Base-by-base conservation (phyloP, 1,140 invertebrate species). In the Diorhabda carinulata region DNA sequence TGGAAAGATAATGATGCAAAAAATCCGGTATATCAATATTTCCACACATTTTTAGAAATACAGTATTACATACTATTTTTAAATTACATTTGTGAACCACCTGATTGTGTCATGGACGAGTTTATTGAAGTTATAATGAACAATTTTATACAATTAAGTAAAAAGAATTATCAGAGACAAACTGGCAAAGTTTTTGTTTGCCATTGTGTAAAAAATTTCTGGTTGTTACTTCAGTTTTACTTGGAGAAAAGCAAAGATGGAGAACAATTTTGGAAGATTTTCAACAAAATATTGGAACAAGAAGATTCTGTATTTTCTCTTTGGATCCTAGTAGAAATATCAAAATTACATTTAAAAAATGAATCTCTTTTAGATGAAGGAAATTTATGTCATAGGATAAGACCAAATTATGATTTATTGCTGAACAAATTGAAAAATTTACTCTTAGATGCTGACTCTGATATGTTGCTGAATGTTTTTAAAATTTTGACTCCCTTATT, bases 21-120 rank as follows among this genome's bases (percentile, higher is more conserved):
- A 43, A 66, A 66, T 57, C 70, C 72, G 5, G 57, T 76, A 43
- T 74, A 66, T 70, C 67, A 75, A 41, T 79, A 77, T 73, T 75
- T 79, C 59, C 78, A 79, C 63, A 66, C 69, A 57, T 74, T 74
- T 61, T 59, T 76, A 7, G 76, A 77, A 10, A 61, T 77, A 4
- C 70, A 76, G 6, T 78, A 70, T 68, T 73, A 75, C 66, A 25
- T 75, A 63, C 45, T 74, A 3, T 8, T 66, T 6, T 42, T 75
- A 66, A n/a, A 68, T 70, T 69, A 66, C 66, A 60, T 73, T 41
- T 70, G 70, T 72, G 63, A 56, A 58, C 1, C 43, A 66, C 57
- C 47, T 58, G 57, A 61, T 57, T 61, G 56, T 52, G 61, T 60
- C 58, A 45, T 72, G 6, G 66, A 74, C 68, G 64, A 66, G 40